Evolutionary conservation across 2,113 vertebrate genomes (phyloP), one percentile per base, ranked within the genome.

Genomic region (Xiphophorus maculatus): DNA sequence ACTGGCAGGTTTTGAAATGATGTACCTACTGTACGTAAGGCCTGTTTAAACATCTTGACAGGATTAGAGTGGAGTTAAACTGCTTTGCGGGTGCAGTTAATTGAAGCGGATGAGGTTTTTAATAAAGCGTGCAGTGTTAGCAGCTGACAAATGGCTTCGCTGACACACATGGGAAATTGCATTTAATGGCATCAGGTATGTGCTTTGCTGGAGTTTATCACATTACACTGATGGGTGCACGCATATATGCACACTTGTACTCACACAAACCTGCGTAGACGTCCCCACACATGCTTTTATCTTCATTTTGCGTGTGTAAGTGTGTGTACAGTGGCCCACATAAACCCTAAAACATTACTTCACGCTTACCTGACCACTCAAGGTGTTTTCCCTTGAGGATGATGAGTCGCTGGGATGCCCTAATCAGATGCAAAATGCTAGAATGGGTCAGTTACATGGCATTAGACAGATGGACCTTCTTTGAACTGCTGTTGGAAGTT

Each of bases 21-120:
- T 87, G 87, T 91, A 91, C 84, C 89, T 89, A 88, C 90, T 88
- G 85, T 92, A 91, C 68, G 76, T 77, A 51, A 67, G 69, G 88
- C 84, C 91, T 89, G 89, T 92, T 93, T 93, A 92, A 94, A 91
- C 92, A 91, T 93, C 91, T 91, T 93, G 93, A 94, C 91, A 82
- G 92, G 92, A 94, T 95, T 93, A 94, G 80, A 93, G 90, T 79
- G 83, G 88, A 93, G 90, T 94, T 94, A 92, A 94, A 94, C 91
- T 94, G 93, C 92, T 95, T 93, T 92, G 93, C 88, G 76, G 86
- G 86, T 74, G 51, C 91, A 90, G 93, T 94, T 95, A 95, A 95
- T 94, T 95, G 93, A 94, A 93, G 93, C 89, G 93, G 93, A 95
- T 94, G 90, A 93, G 92, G 87, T 93, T 95, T 94, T 94, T 94